A percentile compares a stretch with the other conserved stretches of the same genome.
Conservation (phyloP, 2,797 vertebrate genomes). For the Anabas testudineus region DNA sequence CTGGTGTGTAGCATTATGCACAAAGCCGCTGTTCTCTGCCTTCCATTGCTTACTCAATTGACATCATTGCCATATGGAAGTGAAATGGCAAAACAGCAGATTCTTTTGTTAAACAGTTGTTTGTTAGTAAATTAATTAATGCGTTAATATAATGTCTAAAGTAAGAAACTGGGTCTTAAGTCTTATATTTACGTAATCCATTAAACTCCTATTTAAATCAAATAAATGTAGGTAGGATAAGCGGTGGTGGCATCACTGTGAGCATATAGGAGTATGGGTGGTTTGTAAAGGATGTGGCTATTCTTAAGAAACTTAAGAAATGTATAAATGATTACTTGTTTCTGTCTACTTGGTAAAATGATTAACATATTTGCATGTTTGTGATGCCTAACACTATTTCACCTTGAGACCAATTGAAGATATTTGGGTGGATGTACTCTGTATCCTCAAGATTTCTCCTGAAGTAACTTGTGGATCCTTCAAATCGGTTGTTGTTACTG, state of each 20-base stretch:
- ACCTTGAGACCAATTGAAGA: not conserved
- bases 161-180: too few species aligned
- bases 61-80: conserved; percentile 33
- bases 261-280: too few species aligned
- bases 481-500: not conserved
- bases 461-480: not conserved
- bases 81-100: conserved; percentile 12
- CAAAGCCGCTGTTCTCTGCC: conserved; percentile 62
- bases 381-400: conserved; percentile 8
- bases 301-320: too few species aligned
- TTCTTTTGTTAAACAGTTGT: conserved; percentile 10
- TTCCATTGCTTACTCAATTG: conserved; percentile 50
- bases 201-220: too few species aligned
- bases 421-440: not conserved
- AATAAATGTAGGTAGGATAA: too few species aligned
- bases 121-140: conserved; percentile 1
- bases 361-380: not conserved
- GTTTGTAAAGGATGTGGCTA: too few species aligned
- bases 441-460: not conserved
- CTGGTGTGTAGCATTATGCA: conserved; percentile 73
- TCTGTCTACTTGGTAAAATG: conserved; percentile 6
- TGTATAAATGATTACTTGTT: too few species aligned
- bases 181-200: too few species aligned
- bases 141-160: too few species aligned
- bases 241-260: too few species aligned